Evolutionary conservation across 1,140 invertebrate species (phyloP).

Genomic region (Musca domestica): DNA sequence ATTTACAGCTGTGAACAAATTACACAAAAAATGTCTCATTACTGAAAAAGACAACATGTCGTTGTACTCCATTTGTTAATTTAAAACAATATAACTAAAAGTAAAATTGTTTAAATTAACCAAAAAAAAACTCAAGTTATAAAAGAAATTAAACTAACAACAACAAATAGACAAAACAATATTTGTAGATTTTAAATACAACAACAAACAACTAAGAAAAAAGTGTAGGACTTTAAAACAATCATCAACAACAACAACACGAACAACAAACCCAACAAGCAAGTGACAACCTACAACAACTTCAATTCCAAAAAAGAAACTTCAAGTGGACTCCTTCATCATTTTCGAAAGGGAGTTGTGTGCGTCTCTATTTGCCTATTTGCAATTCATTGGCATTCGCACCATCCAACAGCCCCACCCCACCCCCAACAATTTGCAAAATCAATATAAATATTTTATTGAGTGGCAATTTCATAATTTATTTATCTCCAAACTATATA

Average conservation of each 20-base stretch:
- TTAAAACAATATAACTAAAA: constrained; percentile 20
- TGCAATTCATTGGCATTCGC: too few species aligned
- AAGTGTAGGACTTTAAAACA: background rate
- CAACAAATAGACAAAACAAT: background rate
- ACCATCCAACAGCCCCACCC: too few species aligned
- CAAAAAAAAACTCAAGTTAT: background rate
- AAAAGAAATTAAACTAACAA: background rate
- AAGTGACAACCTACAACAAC: background rate
- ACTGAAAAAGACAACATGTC: constrained; percentile 20
- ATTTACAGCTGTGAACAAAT: constrained; percentile 9
- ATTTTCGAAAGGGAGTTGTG: too few species aligned
- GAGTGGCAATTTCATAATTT: background rate
- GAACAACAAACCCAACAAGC: too few species aligned
- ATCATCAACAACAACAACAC: background rate
- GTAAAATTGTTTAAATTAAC: constrained; percentile 23
- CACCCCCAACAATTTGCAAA: background rate
- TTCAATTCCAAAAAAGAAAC: background rate
- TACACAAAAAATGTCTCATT: constrained; percentile 15
- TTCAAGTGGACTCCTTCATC: too few species aligned
- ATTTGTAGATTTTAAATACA: background rate
- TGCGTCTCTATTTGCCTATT: too few species aligned
- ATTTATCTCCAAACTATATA: too few species aligned
- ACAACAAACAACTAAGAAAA: too few species aligned
- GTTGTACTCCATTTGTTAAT: constrained; percentile 16
- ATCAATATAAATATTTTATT: constrained; percentile 6